Base-by-base conservation (phyloP, 1,140 invertebrate genomes). In the Drosophila sucinea region DNA sequence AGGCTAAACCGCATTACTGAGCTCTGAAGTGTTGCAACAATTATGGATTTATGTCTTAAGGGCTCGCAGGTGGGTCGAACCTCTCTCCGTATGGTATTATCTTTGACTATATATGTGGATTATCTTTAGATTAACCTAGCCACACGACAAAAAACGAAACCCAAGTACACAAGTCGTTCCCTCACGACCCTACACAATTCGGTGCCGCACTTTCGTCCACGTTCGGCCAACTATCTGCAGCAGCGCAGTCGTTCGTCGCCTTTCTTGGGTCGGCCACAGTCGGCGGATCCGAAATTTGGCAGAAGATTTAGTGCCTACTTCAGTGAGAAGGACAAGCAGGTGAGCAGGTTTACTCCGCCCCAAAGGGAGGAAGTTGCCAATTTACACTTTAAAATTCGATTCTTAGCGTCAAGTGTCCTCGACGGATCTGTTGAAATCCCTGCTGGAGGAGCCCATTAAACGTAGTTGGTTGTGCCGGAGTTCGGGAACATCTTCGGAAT, bases 21-120 rank as follows among this genome's bases (percentile, higher is more conserved):
- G 17, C 10, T 5, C 10, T 30, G 4, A n/a, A 29, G 17, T n/a
- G 54, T 61, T 47, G 17, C 41, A 66, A 67, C 66, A 90, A 91
- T 85, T 82, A 91, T 91, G 90, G 90, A 91, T 90, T 85, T 91
- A 87, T 77, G 90, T 90, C 82, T 91, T 23, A 67, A 72, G 65
- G 90, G 90, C 64, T 91, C 90, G 33, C 83, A 86, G 83, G 83
- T 86, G 70, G 17, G 83, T 70, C 8, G 1, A 8, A 29, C 1
- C 11, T 17, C 11, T n/a, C 4, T 41, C 10, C 7, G 6, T 10
- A 7, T 51, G 1, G 57, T 30, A 25, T 29, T 57, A 60, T 41
- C 17, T 55, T 10, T n/a, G 6, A 2, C 23, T 25, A 29, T 40
- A 1, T 10, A 3, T 29, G 10, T 40, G 1, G 11, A 4, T 56